phyloP scores from a whole-genome alignment of 2,797 vertebrate species.

The Pseudocheirus occidentalis region DNA sequence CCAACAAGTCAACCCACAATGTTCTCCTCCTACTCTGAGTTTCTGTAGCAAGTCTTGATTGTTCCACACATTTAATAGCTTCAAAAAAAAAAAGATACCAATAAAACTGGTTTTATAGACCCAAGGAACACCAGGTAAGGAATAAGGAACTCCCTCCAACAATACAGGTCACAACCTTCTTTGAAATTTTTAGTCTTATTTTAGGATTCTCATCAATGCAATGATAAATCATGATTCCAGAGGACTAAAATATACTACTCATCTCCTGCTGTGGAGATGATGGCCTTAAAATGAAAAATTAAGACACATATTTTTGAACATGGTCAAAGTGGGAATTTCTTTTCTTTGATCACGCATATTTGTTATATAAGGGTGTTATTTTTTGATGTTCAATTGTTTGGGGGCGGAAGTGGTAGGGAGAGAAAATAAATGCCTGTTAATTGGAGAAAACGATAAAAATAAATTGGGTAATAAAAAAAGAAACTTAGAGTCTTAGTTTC shows the following conservation, averaged over 20 bases:
- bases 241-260: neutral
- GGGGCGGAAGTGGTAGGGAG: neutral
- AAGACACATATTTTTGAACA: neutral
- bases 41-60: neutral
- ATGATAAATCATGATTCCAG: neutral
- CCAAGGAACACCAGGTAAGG: neutral
- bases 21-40: neutral
- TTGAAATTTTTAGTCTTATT: neutral
- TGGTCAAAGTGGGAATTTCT: neutral
- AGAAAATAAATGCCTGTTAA: neutral
- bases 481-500: neutral
- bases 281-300: neutral
- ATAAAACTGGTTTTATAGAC: neutral
- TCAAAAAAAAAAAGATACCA: neutral
- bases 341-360: neutral
- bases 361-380: neutral
- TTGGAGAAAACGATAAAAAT: neutral
- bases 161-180: neutral
- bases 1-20: neutral
- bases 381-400: neutral
- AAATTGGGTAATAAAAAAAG: neutral
- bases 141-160: neutral
- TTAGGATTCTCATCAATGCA: neutral
- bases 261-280: neutral
- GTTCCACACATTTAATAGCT: neutral